These are phyloP conservation scores for Silurus asotus DNA, from an alignment of 2,113 vertebrate genomes.

Conservation along the genomic window DNA sequence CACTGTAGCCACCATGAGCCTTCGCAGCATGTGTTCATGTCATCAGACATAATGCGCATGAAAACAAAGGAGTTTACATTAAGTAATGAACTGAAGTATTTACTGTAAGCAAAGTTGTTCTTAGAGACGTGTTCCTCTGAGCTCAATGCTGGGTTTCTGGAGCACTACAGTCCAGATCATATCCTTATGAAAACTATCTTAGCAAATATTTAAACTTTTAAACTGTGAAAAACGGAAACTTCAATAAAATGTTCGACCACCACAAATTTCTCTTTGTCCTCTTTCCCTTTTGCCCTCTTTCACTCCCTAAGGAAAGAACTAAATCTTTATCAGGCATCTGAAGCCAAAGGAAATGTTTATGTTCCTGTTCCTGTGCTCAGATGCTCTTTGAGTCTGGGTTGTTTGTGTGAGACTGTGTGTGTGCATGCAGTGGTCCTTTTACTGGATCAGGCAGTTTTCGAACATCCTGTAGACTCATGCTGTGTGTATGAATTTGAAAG, in stretches of 20 bases:
- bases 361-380: conserved; percentile 64
- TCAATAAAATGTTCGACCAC: neutral
- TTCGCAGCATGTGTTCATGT: neutral
- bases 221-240: neutral
- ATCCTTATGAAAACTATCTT: neutral
- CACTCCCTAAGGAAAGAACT: conserved; percentile 11
- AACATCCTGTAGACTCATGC: conserved; percentile 17
- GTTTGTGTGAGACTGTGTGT: neutral
- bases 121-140: neutral
- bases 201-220: too few species aligned
- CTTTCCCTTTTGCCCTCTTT: neutral
- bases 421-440: neutral
- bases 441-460: neutral
- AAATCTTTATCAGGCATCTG: conserved; percentile 38
- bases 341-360: conserved; percentile 66
- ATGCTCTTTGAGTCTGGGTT: conserved; percentile 14
- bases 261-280: neutral
- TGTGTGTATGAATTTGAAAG: neutral
- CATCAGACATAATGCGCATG: neutral
- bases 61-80: neutral
- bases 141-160: neutral
- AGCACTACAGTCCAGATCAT: neutral
- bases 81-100: conserved; percentile 5
- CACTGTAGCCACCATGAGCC: neutral
- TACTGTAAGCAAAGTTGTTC: conserved; percentile 21